phyloP scores from a whole-genome alignment of 2,888 invertebrate genomes.

The Drosophila leonis region DNA sequence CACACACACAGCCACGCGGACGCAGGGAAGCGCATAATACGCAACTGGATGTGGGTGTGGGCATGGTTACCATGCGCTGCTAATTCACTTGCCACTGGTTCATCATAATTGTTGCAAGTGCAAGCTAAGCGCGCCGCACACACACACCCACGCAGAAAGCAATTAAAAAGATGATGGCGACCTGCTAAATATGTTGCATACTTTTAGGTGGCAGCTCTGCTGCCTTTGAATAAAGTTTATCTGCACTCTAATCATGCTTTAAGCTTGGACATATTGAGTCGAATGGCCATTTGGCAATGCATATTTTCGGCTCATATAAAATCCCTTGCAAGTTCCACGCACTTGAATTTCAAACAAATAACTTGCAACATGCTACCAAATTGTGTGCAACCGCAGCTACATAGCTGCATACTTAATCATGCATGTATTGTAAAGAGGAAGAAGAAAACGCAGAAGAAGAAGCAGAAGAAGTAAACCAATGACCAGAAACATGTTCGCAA shows the following conservation, averaged over 20 bases:
- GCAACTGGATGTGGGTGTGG: conserved; percentile 21
- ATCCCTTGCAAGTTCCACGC: neutral
- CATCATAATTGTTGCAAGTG: conserved; percentile 28
- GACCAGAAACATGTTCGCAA: neutral
- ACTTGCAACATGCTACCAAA: conserved; percentile 13
- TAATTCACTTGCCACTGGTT: conserved; percentile 45
- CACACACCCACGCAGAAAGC: neutral
- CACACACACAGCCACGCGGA: neutral
- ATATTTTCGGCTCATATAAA: neutral
- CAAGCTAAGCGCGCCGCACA: neutral
- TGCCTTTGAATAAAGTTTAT: no score
- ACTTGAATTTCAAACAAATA: neutral
- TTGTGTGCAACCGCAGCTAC: conserved; percentile 25
- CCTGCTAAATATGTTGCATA: conserved; percentile 27
- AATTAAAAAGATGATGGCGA: conserved; percentile 26
- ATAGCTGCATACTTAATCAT: conserved; percentile 1
- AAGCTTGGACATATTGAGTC: neutral
- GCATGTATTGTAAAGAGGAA: neutral
- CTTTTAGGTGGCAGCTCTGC: conserved; percentile 12
- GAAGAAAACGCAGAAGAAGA: neutral
- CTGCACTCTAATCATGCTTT: neutral
- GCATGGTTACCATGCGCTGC: conserved; percentile 16
- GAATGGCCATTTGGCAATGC: neutral
- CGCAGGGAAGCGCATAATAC: neutral
- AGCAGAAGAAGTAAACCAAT: neutral